Evolutionary conservation across 2,888 invertebrate species (phyloP).

Genomic region (Lasiommata megera): DNA sequence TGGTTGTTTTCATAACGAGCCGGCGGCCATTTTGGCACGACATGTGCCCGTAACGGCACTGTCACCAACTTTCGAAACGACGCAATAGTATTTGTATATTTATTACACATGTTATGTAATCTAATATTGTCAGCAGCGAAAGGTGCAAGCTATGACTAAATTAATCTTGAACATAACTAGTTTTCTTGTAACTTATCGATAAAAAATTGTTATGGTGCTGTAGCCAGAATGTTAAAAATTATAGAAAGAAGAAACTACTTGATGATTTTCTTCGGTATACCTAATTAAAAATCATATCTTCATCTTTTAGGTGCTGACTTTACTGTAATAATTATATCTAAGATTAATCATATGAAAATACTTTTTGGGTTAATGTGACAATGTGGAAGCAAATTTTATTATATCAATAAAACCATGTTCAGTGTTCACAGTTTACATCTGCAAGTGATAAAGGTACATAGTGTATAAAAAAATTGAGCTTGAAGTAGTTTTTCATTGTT

Average conservation of each 20-base stretch:
- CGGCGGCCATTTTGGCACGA: slow-evolving; percentile 40
- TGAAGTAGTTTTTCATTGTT: too few relatives aligned
- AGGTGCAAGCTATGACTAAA: background rate
- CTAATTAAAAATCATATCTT: background rate
- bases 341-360: too few relatives aligned
- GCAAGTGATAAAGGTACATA: background rate
- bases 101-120: slow-evolving; percentile 6
- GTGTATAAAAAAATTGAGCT: too few relatives aligned
- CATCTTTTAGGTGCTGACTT: background rate
- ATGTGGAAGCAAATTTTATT: background rate
- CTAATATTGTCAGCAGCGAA: background rate
- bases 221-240: too few relatives aligned
- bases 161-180: background rate
- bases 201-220: too few relatives aligned
- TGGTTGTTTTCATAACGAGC: slow-evolving; percentile 81
- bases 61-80: slow-evolving; percentile 24
- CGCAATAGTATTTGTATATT: slow-evolving; percentile 20
- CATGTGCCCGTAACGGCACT: background rate
- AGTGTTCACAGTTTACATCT: too few relatives aligned
- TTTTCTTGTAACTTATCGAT: too few relatives aligned
- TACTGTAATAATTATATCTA: background rate
- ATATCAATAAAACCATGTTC: too few relatives aligned
- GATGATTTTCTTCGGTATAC: too few relatives aligned
- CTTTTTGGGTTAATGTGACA: background rate
- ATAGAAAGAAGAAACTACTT: too few relatives aligned